Evolutionary conservation across 2,797 vertebrate genomes (phyloP), one percentile per base, ranked within the genome.

Genomic region (Oreonectes daqikongensis): DNA sequence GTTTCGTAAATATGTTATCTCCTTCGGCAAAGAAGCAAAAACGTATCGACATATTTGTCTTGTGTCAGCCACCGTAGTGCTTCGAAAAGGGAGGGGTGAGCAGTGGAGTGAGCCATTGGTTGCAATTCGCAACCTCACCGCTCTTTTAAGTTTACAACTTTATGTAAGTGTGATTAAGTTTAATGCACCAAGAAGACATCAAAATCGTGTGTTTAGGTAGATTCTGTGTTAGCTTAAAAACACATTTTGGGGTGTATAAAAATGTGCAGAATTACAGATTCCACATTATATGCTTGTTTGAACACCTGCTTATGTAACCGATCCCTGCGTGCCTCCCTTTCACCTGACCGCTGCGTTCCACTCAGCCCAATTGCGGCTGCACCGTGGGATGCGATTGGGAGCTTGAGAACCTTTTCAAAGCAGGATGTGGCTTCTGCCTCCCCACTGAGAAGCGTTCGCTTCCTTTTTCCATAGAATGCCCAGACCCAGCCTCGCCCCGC

Each of bases 361-460:
- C 44, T 82, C 66, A 74, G 35, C 26, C 53, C 72, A 64, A 81
- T 77, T 82, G 72, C 74, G 60, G 46, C 67, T 73, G 59, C 61
- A 63, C 75, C 42, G 35, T 70, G 66, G 70, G 73, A 77, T 64
- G 55, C 67, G 61, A 79, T 74, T 82, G 48, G 72, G 55, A 73
- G 65, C 72, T 77, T 81, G 66, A 64, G 63, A 65, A 66, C 26
- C 57, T 68, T 78, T 76, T 82, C 67, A 74, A 26, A 72, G 40
- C 48, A 79, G 81, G 69, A 75, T 81, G 75, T 84, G 83, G 81
- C 79, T 68, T 82, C 70, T 69, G 63, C 61, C 18, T 57, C 75
- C 81, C 76, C 68, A 64, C 76, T 57, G 72, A 72, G 78, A 78
- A 53, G 50, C 42, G 53, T 73, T 81, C 44, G 42, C 50, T 79